Conservation (phyloP, 2,888 invertebrate genomes). For the Mythimna albipuncta region DNA sequence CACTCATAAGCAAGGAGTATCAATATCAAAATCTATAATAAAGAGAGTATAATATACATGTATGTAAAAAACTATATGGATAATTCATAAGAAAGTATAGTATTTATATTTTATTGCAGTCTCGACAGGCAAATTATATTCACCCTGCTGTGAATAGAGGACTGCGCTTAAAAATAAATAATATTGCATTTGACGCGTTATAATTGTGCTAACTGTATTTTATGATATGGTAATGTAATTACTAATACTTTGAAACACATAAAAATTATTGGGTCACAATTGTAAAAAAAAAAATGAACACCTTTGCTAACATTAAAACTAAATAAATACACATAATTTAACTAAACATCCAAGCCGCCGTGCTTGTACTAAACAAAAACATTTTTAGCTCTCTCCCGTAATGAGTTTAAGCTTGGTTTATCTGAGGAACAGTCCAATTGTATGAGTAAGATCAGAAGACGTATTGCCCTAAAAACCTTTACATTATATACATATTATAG, state of each 20-base stretch:
- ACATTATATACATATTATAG: constrained; percentile 61
- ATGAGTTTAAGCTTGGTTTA: neutral
- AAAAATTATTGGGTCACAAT: neutral
- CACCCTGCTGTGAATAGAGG: constrained; percentile 6
- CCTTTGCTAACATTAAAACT: constrained; percentile 13
- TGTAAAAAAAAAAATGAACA: neutral
- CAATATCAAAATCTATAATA: constrained; percentile 6
- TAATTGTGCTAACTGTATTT: constrained; percentile 33
- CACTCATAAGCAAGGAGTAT: constrained; percentile 10
- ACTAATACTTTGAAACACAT: constrained; percentile 37
- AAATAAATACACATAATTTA: constrained; percentile 20
- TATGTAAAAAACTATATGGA: neutral
- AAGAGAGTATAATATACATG: neutral
- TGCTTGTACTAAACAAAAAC: constrained; percentile 11
- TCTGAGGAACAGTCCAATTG: constrained; percentile 15
- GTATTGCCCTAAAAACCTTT: constrained; percentile 45
- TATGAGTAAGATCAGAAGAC: constrained; percentile 46
- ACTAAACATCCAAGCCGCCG: constrained; percentile 3
- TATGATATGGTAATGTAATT: constrained; percentile 23
- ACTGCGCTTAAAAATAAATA: constrained; percentile 21
- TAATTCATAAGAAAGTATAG: constrained; percentile 40
- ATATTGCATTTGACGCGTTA: constrained; percentile 20
- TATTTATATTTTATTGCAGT: constrained; percentile 21
- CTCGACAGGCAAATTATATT: constrained; percentile 19
- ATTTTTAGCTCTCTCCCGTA: constrained; percentile 2